Evolutionary conservation across 2,113 vertebrate genomes (phyloP).

Genomic region (Myrmophylax atrothorax): DNA sequence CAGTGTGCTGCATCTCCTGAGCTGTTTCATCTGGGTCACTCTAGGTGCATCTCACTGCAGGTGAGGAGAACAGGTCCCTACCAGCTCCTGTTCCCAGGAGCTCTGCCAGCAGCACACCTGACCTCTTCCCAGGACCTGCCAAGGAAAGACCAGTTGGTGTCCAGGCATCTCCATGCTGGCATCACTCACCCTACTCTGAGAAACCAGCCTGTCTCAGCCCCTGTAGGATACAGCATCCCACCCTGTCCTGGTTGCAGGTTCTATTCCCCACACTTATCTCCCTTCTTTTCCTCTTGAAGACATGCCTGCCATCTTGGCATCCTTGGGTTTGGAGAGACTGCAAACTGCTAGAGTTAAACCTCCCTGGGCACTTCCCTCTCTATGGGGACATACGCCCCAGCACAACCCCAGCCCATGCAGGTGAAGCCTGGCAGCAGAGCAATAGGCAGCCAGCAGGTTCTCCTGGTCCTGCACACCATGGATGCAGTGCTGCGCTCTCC

Average conservation of each 20-base stretch:
- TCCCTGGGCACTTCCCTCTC: background rate
- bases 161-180: background rate
- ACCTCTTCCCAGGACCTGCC: background rate
- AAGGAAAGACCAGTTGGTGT: background rate
- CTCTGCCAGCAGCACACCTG: background rate
- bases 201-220: background rate
- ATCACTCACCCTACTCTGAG: background rate
- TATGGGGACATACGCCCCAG: background rate
- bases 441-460: background rate
- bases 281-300: background rate
- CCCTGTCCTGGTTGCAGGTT: fast-evolving
- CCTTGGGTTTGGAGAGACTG: background rate
- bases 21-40: background rate
- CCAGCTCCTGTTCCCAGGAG: background rate
- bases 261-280: background rate
- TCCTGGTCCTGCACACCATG: background rate
- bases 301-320: fast-evolving
- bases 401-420: background rate
- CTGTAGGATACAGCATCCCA: background rate
- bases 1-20: background rate
- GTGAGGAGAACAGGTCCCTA: background rate
- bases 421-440: fast-evolving
- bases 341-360: background rate
- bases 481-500: background rate
- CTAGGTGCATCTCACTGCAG: background rate